Percentiles rank a stretch among this genome's conserved stretches.
Conservation (phyloP, 2,797 vertebrate genomes). For the Astyanax mexicanus region DNA sequence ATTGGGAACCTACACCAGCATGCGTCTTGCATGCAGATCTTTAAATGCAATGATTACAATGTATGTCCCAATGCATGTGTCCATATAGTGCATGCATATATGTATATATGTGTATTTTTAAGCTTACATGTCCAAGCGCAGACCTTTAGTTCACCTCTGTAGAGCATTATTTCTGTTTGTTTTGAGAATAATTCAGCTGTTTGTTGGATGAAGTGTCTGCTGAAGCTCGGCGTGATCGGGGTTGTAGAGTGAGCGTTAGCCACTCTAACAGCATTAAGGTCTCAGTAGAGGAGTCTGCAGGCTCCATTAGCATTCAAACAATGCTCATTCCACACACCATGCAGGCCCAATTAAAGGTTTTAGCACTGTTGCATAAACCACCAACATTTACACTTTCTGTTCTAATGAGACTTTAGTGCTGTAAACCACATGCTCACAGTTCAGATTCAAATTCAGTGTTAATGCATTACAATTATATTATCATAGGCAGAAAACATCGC, state of each 20-base stretch:
- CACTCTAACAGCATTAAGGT: conserved; percentile 15
- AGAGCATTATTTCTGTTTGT: not conserved
- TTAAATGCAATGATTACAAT: too few species aligned
- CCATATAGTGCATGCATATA: too few species aligned
- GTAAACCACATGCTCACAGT: conserved; percentile 29
- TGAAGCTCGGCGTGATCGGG: not conserved
- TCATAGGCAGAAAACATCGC: too few species aligned
- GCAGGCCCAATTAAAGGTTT: not conserved
- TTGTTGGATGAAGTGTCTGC: not conserved
- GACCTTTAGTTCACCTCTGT: conserved; percentile 8
- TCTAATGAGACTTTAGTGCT: conserved; percentile 59
- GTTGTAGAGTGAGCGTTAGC: not conserved
- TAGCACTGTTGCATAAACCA: conserved; percentile 21
- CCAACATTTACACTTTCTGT: conserved; percentile 32
- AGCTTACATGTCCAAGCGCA: not conserved
- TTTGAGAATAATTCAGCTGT: not conserved
- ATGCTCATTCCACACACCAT: not conserved
- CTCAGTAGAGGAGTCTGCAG: not conserved
- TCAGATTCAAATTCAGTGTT: too few species aligned
- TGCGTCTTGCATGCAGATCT: too few species aligned
- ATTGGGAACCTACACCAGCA: too few species aligned
- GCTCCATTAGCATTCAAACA: not conserved
- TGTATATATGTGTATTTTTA: not conserved
- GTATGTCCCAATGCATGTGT: too few species aligned
- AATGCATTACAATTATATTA: too few species aligned